Evolutionary conservation across 37 sponge, comb jelly and placozoan species (phyloP), one percentile per base, ranked within the genome.

Genomic region (Spongilla lacustris): DNA sequence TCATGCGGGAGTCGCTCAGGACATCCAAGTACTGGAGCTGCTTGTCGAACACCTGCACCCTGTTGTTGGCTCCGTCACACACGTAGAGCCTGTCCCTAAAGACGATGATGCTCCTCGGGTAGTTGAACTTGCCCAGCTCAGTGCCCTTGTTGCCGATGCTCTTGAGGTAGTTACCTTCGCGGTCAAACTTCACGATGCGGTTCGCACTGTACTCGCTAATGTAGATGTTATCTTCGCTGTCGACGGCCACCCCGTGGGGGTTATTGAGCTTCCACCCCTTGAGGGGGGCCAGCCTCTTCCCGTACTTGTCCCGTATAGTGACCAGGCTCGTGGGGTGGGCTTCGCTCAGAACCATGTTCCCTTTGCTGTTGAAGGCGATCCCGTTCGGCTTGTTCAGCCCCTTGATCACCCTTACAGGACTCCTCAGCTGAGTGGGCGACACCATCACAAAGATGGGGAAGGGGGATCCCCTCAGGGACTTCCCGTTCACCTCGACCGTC

Each of bases 321-420:
- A 58, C 58, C 21, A 13, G 58, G 58, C 21, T 14, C 14, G 58
- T 58, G 58, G 21, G 21, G 58, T 14, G 12, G 19, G 58, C 14
- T 19, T 75, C 76, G 23, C 38, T 35, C 23, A 75, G 11, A 9
- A 75, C 35, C 31, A 75, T 35, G 17, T 75, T 0, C n/a, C 22
- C 38, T 0, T 5, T 9, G 21, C 76, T 75, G 76, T 75, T 75
- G 76, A 75, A 30, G 22, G 76, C 76, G 22, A 75, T 75, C 10
- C 34, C 34, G 76, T 34, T 11, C 22, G 76, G 76, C 26, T n/a
- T 34, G 22, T 25, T 75, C 38, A 75, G 10, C 4, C 35, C 35
- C 13, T 75, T 75, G 30, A 75, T 6, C 10, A 75, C 76, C 5
- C n/a, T 36, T 19, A 75, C 31, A 2, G 76, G 31, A 6, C 21